Evolutionary conservation across 2,888 invertebrate species (phyloP).

Genomic region (Pycnomerus fuliginosus): DNA sequence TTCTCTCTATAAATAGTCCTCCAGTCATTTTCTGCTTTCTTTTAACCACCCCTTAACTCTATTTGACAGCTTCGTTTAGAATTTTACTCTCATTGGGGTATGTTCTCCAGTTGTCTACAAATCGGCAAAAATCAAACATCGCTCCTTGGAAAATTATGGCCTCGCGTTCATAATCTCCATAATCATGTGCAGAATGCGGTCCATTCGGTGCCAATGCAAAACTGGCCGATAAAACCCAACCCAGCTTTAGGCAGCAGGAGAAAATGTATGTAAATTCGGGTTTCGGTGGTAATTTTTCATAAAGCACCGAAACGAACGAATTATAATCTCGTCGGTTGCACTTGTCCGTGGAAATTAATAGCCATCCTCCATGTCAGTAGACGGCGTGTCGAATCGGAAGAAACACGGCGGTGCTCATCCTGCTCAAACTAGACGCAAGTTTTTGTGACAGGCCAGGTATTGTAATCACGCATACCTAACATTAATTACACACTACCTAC

Average conservation of each 20-base stretch:
- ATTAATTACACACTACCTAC: constrained; percentile 33
- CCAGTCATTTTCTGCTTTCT: too few species aligned
- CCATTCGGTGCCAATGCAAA: too few species aligned
- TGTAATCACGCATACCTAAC: constrained; percentile 35
- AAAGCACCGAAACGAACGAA: constrained; percentile 19
- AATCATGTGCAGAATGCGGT: too few species aligned
- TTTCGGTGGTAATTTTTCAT: constrained; percentile 12
- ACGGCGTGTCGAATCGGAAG: constrained; percentile 33
- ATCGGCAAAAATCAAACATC: too few species aligned
- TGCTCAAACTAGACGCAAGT: constrained; percentile 15
- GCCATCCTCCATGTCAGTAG: constrained; percentile 24
- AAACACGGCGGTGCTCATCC: constrained; percentile 15
- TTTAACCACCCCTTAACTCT: too few species aligned
- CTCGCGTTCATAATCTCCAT: too few species aligned
- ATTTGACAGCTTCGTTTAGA: too few species aligned
- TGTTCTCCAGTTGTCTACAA: too few species aligned
- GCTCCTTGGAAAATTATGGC: too few species aligned
- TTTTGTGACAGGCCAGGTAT: constrained; percentile 22
- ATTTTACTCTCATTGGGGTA: too few species aligned
- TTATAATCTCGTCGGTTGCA: constrained; percentile 2
- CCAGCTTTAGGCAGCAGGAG: neutral
- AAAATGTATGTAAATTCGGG: constrained; percentile 10
- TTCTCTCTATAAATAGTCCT: too few species aligned
- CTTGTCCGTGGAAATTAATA: constrained; percentile 18
- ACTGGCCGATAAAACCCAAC: too few species aligned